Evolutionary conservation across 2,113 vertebrate genomes (phyloP).

Genomic region (Clarias gariepinus): DNA sequence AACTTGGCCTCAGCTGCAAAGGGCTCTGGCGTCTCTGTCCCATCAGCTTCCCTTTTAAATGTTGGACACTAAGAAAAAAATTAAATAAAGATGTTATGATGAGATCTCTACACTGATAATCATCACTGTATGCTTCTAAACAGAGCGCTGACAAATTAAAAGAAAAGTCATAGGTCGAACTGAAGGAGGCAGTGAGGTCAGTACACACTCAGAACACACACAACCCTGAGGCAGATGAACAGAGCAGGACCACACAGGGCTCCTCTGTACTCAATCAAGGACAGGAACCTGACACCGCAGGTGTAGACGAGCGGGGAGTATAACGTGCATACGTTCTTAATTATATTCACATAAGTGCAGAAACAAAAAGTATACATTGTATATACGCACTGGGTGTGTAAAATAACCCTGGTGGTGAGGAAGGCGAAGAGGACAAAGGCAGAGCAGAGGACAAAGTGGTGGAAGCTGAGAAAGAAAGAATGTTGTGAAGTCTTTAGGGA

Average conservation of each 20-base stretch:
- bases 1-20: slow-evolving; percentile 97
- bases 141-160: neutral
- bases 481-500: too few relatives aligned
- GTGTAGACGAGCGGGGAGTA: too few relatives aligned
- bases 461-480: too few relatives aligned
- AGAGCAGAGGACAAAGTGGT: too few relatives aligned
- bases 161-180: neutral
- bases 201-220: neutral
- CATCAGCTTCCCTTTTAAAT: slow-evolving; percentile 88
- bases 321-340: neutral
- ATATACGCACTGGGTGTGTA: neutral
- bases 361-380: neutral
- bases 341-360: neutral
- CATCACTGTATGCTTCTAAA: neutral
- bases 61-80: slow-evolving; percentile 81
- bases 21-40: slow-evolving; percentile 82
- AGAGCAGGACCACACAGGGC: neutral
- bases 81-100: neutral
- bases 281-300: too few relatives aligned
- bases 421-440: too few relatives aligned
- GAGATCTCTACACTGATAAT: neutral
- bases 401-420: too few relatives aligned
- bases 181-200: neutral
- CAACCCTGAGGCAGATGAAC: neutral
- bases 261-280: neutral